Conservation (phyloP, 2,113 vertebrate genomes). For the Fulica atra region DNA sequence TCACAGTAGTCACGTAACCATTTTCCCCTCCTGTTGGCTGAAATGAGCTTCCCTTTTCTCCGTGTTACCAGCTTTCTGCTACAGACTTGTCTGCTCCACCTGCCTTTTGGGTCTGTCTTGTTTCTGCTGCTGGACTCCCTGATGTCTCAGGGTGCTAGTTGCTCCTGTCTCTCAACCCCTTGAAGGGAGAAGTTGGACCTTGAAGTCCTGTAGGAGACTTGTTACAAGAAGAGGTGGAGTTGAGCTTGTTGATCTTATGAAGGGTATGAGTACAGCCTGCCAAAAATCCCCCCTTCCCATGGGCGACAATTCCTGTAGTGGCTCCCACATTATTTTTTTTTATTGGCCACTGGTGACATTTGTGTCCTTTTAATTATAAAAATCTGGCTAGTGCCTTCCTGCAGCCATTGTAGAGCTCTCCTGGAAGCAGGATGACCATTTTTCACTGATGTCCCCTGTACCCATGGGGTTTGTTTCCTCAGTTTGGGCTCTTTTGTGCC, state of each 20-base stretch:
- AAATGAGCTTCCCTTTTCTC: neutral
- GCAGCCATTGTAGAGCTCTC: neutral
- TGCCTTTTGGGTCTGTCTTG: neutral
- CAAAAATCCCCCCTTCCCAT: neutral
- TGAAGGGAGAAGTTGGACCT: neutral
- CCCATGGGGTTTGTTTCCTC: neutral
- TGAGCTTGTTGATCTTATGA: neutral
- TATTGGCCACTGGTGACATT: neutral
- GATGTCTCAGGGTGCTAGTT: neutral
- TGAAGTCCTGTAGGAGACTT: neutral
- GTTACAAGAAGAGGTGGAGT: neutral
- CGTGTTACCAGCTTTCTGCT: neutral
- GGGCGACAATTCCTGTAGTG: neutral
- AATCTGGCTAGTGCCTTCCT: neutral
- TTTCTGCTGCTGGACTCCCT: neutral
- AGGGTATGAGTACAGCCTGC: neutral
- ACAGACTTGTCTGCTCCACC: neutral
- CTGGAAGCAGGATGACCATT: slow-evolving; percentile 11
- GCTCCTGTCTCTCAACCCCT: neutral
- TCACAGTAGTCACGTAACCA: neutral
- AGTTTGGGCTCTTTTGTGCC: slow-evolving; percentile 4
- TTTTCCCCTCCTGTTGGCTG: neutral
- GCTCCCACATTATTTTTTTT: neutral
- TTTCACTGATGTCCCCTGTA: neutral
- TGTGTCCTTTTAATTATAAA: neutral